Base-by-base conservation (phyloP, 2,888 invertebrate species). In the Autographa pulchrina region DNA sequence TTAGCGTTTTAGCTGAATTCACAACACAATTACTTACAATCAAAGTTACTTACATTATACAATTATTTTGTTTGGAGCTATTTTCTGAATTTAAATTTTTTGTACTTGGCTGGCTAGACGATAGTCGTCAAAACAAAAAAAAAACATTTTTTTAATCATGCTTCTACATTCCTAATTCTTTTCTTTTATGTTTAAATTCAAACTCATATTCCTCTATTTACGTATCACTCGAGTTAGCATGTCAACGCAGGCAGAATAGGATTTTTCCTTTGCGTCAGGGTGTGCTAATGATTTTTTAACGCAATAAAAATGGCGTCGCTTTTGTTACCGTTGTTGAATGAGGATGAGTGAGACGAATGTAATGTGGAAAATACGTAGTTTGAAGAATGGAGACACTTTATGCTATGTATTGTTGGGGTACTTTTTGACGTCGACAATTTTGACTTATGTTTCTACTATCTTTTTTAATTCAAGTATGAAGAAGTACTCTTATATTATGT, bases 241-340 rank as follows among this genome's bases (percentile, higher is more conserved):
- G 81, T 80, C 76, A 79, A 72, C 68, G 74, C 41, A 70, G 74
- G 70, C 67, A 63, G 68, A 84, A 78, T 74, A 73, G 70, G 72
- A 71, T 67, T 75, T 65, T 80, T 76, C 83, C 80, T 62, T 76
- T 70, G 80, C 77, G 74, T 68, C 38, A 68, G 77, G 83, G 80
- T 77, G 74, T 72, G 74, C 83, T 79, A 83, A 85, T 84, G 81
- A 85, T 85, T 77, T 85, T 85, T 84, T 81, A 84, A 85, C 85
- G 79, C 74, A 72, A 81, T 75, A 75, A 83, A 82, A 83, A 85
- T 84, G 85, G 77, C 79, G 77, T 31, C 72, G 74, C 75, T 74
- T 83, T 75, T 81, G 79, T 79, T 77, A 71, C 70, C 64, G 74
- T 74, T 78, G 69, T 78, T 77, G 81, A 68, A 78, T 78, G 74